A percentile compares a stretch with the other conserved stretches of the same genome.
These are phyloP conservation scores for Steatocranus sp. DNA, from an alignment of 2,797 vertebrate genomes.

Conservation along the genomic window DNA sequence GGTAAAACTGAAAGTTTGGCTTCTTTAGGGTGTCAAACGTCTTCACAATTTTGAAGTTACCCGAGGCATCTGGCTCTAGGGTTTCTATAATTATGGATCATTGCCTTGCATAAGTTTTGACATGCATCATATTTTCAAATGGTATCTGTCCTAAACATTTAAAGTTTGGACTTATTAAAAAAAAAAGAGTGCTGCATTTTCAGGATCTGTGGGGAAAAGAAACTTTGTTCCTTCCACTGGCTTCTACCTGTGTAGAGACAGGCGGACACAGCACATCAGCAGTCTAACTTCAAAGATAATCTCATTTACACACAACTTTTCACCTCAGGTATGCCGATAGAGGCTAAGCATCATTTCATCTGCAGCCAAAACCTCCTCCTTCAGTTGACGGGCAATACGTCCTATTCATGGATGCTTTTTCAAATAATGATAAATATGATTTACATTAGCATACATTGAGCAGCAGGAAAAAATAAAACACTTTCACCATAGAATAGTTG, in stretches of 20 bases:
- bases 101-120: background rate
- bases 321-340: constrained; percentile 44
- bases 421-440: background rate
- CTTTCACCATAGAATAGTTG: background rate
- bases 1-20: background rate
- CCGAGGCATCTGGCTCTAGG: background rate
- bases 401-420: background rate
- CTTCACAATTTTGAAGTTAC: background rate
- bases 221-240: background rate
- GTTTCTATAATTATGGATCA: background rate
- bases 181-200: background rate
- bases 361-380: background rate
- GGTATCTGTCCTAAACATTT: background rate
- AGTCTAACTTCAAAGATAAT: constrained; percentile 54
- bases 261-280: background rate
- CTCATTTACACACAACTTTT: constrained; percentile 50
- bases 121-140: background rate
- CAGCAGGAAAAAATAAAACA: background rate
- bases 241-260: constrained; percentile 3
- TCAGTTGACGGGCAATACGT: background rate
- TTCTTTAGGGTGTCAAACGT: background rate
- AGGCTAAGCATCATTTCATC: constrained; percentile 18
- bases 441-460: background rate
- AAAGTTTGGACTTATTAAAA: background rate
- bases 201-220: background rate